Base-by-base conservation (phyloP, 1,140 invertebrate species). In the Harlomillsia oculata region DNA sequence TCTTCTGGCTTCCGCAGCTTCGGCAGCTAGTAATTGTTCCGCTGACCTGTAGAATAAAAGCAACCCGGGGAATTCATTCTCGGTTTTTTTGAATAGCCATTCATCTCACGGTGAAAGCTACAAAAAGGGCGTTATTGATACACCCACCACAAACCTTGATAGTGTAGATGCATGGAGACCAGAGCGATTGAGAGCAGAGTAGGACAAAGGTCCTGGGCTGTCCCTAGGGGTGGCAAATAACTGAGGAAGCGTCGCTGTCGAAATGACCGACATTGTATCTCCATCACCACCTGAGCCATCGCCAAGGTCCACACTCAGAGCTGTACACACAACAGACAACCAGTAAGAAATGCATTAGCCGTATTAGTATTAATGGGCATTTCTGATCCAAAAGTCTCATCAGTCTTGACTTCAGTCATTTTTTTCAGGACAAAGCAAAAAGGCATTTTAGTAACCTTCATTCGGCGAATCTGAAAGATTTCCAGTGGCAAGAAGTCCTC, bases 401-500 rank as follows among this genome's bases (percentile, higher is more conserved):
- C 14, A 41, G 21, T 11, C 5, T 18, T 1, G 13, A 34, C n/a
- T 9, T 34, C 25, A 41, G 21, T 23, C 13, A 18, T 3, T 41
- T 41, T 46, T 26, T 20, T 26, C 28, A 30, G 8, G 25, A 41
- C 21, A 23, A 21, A 29, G 13, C 21, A 36, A 25, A 29, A n/a
- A 20, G 25, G 25, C 26, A 23, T 25, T 51, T 43, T 9, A 18
- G 69, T 70, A 67, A 78, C 83, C 83, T 67, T 86, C 83, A 13
- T 82, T 83, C 13, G 83, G 85, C 1, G 83, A 85, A 67, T 86
- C 83, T 1, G 82, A 84, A 32, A 85, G 72, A 72, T 86, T 87
- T 30, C 82, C 82, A 20, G 30, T 82, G 80, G 26, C 80, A 77
- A 37, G 82, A 82, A 26, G 81, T 82, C 84, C 8, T 25, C 61